A percentile compares a stretch with the other conserved stretches of the same genome.
phyloP scores from a whole-genome alignment of 2,797 vertebrate species.

The Picus viridis region DNA sequence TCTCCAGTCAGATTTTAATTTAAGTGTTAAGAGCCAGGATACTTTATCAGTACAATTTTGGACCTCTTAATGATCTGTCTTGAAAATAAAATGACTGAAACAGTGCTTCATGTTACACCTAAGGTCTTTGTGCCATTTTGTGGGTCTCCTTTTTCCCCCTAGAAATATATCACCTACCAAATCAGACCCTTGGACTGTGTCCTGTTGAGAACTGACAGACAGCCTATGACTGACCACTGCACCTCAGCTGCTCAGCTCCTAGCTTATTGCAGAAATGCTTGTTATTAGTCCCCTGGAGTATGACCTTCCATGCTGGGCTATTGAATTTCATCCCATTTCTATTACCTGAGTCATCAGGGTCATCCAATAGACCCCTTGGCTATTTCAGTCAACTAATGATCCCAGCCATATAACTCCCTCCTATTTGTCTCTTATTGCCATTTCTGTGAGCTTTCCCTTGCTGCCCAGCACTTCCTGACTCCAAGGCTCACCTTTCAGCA shows the following conservation, averaged over 20 bases:
- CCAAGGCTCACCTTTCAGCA: neutral
- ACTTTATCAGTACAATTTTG: neutral
- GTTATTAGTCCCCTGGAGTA: neutral
- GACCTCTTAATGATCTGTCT: neutral
- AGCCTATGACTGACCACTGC: constrained; percentile 14
- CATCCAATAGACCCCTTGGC: constrained; percentile 25
- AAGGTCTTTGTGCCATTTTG: neutral
- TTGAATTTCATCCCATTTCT: constrained; percentile 46
- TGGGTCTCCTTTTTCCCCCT: neutral
- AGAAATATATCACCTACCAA: neutral
- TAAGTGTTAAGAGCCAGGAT: neutral
- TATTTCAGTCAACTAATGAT: constrained; percentile 33
- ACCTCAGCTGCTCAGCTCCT: neutral
- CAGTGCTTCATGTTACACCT: neutral
- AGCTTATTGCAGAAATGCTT: constrained; percentile 4
- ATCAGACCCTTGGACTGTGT: neutral
- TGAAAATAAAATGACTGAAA: neutral
- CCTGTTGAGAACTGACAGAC: neutral
- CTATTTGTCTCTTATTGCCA: neutral
- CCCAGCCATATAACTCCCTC: neutral
- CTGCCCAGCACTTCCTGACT: neutral
- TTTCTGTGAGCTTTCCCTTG: neutral
- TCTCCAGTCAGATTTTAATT: neutral
- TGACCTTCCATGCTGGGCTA: constrained; percentile 4
- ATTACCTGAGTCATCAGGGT: constrained; percentile 20